A percentile compares a stretch with the other conserved stretches of the same genome.
These are phyloP conservation scores for Magallana ariakensis DNA, from an alignment of 1,140 invertebrate species.

Conservation along the genomic window DNA sequence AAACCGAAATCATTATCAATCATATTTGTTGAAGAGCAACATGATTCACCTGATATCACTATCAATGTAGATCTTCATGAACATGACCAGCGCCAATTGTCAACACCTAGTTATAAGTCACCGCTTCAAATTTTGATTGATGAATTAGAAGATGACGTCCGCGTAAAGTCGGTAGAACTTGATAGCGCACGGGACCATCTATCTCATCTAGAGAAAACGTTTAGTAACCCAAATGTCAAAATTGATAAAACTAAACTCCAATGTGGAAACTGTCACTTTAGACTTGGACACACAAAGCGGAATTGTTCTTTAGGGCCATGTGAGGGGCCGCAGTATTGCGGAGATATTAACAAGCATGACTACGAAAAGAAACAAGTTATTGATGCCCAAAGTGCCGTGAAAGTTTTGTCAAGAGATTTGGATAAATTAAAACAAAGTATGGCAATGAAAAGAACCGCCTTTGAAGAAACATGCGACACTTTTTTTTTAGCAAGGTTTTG, in stretches of 20 bases:
- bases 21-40: too few species aligned
- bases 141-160: conserved; percentile 42
- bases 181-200: conserved; percentile 18
- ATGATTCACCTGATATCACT: too few species aligned
- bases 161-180: conserved; percentile 10
- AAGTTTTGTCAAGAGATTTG: too few species aligned
- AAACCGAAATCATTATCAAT: neutral
- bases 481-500: too few species aligned
- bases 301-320: conserved; percentile 24
- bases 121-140: conserved; percentile 43
- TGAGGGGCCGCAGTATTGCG: conserved; percentile 23
- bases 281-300: conserved; percentile 30
- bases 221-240: conserved; percentile 10
- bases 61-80: neutral
- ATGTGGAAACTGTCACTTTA: conserved; percentile 32
- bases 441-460: too few species aligned
- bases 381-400: too few species aligned
- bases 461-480: too few species aligned
- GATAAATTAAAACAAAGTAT: too few species aligned
- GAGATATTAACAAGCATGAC: too few species aligned
- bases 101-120: conserved; percentile 29
- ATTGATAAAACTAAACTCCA: conserved; percentile 39
- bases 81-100: neutral
- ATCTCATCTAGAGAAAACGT: conserved; percentile 32
- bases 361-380: too few species aligned